Evolutionary conservation across 2,113 vertebrate genomes (phyloP).

Genomic region (Dolichotis patagonum): DNA sequence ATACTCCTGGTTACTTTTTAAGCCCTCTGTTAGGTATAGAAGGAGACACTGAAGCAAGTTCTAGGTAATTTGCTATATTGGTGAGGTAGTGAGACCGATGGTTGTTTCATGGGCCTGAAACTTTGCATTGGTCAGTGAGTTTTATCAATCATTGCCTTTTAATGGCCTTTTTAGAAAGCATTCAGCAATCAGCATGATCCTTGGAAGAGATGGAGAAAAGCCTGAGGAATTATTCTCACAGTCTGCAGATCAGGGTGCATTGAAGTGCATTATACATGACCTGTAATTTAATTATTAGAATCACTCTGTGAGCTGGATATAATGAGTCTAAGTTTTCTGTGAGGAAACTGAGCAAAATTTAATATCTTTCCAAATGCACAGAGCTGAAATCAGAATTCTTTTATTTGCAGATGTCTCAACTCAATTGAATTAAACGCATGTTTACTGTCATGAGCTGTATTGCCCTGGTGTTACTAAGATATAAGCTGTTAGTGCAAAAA

Average conservation of each 20-base stretch:
- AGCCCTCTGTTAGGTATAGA: not conserved
- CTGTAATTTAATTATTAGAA: not conserved
- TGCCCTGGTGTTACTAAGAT: not conserved
- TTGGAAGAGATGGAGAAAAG: not conserved
- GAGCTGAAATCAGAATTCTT: not conserved
- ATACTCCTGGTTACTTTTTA: not conserved
- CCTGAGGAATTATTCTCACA: not conserved
- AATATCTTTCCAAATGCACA: not conserved
- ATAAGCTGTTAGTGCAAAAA: not conserved
- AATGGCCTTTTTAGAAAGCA: not conserved
- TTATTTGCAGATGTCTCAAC: slow-evolving; percentile 28
- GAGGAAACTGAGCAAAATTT: slow-evolving; percentile 2
- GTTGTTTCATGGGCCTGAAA: not conserved
- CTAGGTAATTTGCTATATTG: not conserved
- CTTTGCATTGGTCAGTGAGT: not conserved
- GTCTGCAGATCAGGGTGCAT: not conserved
- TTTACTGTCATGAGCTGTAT: not conserved
- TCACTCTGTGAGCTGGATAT: not conserved
- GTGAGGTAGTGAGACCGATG: not conserved
- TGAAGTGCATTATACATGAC: not conserved
- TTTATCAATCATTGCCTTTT: not conserved
- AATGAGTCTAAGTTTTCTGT: not conserved
- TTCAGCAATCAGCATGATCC: not conserved
- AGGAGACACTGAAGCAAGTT: not conserved
- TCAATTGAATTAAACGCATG: not conserved